Percentiles rank a stretch among this genome's conserved stretches.
Evolutionary conservation across 2,797 vertebrate genomes (phyloP).

Genomic region (Myotis vivesi): DNA sequence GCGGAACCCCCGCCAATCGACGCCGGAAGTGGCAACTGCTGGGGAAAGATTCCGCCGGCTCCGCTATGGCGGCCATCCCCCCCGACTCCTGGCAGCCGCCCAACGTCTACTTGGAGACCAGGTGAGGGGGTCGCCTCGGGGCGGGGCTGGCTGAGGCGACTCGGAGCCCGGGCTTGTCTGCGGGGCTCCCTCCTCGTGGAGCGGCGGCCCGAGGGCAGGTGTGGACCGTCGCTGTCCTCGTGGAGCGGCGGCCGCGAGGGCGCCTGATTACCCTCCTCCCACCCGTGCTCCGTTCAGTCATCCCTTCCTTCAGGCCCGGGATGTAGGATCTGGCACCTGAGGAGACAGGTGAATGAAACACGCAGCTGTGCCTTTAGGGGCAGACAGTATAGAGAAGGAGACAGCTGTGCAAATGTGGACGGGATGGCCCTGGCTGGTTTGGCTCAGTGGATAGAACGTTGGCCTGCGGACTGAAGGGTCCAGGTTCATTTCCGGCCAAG

Average conservation of each 20-base stretch:
- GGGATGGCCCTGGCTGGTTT: too few relatives aligned
- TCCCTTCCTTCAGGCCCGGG: neutral
- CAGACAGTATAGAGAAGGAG: neutral
- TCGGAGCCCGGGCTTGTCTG: neutral
- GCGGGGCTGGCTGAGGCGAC: neutral
- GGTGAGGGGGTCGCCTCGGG: conserved; percentile 72
- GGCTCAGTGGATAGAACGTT: too few relatives aligned
- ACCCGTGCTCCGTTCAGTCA: neutral
- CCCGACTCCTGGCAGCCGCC: conserved; percentile 94
- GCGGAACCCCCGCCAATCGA: neutral
- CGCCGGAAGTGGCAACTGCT: conserved; percentile 57
- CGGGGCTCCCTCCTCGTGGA: neutral
- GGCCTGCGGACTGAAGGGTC: too few relatives aligned
- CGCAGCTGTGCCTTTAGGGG: neutral
- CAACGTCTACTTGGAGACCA: conserved; percentile 84
- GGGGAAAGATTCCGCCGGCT: too few relatives aligned
- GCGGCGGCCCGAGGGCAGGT: neutral
- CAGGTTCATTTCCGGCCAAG: too few relatives aligned
- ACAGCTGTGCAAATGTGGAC: neutral
- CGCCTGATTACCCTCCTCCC: neutral
- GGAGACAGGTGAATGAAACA: neutral
- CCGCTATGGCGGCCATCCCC: conserved; percentile 83
- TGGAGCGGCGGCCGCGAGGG: neutral
- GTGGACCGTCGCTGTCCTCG: neutral
- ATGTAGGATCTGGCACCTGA: neutral